Percentiles rank a stretch among this genome's conserved stretches.
Conservation (phyloP, 1,140 invertebrate species). For the Apis laboriosa region DNA sequence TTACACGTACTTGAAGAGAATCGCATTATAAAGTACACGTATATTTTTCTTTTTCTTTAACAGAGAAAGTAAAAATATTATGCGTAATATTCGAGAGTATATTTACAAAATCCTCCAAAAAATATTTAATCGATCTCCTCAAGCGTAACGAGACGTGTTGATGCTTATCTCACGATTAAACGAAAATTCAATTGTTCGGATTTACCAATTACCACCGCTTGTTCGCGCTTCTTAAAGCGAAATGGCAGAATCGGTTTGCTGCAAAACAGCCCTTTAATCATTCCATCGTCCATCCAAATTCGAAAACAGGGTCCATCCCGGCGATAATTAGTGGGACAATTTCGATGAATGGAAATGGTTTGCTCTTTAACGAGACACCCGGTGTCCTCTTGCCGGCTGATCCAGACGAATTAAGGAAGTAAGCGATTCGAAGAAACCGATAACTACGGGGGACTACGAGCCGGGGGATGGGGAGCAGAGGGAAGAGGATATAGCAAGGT, state of each 20-base stretch:
- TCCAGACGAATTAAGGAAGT: constrained; percentile 61
- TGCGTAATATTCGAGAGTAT: no score
- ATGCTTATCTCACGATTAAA: no score
- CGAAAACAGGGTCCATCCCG: background rate
- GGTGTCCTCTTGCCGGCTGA: constrained; percentile 39
- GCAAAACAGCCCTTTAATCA: constrained; percentile 2
- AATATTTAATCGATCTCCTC: no score
- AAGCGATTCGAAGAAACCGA: constrained; percentile 65
- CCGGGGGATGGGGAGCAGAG: background rate
- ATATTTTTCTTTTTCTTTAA: no score
- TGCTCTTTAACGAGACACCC: constrained; percentile 50
- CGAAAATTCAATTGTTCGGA: background rate
- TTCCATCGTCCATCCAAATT: constrained; percentile 3
- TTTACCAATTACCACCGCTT: background rate
- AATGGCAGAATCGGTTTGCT: background rate
- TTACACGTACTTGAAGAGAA: no score
- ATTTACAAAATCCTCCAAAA: no score
- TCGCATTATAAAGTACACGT: no score
- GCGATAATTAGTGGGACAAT: background rate
- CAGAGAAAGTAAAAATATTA: no score
- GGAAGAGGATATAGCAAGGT: constrained; percentile 48
- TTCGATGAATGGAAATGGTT: background rate
- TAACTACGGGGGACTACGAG: constrained; percentile 46
- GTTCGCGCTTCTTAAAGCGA: background rate
- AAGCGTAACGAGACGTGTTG: no score